A percentile compares a stretch with the other conserved stretches of the same genome.
Conservation (phyloP, 2,113 vertebrate species). For the Pseudonaja textilis region DNA sequence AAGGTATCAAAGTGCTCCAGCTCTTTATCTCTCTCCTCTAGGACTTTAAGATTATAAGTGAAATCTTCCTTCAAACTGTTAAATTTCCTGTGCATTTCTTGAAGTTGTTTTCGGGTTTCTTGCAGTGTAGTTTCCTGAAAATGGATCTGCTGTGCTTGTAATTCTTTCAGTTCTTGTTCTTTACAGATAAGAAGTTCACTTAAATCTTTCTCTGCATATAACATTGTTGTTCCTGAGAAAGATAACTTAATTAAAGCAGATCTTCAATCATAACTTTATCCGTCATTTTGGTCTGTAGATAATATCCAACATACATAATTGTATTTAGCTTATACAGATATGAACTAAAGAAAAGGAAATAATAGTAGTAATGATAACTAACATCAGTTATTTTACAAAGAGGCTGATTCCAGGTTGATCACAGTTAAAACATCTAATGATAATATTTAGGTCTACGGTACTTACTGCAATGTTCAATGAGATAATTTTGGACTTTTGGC, state of each 20-base stretch:
- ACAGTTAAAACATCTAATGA: background rate
- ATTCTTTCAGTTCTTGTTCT: conserved; percentile 75
- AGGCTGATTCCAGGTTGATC: background rate
- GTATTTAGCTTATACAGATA: background rate
- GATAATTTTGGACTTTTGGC: background rate
- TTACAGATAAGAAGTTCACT: conserved; percentile 67
- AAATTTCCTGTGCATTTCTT: conserved; percentile 59
- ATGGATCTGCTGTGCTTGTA: conserved; percentile 58
- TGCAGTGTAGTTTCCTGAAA: conserved; percentile 66
- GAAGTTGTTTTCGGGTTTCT: conserved; percentile 58
- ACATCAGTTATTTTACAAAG: background rate
- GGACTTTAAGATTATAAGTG: conserved; percentile 72
- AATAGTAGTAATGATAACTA: background rate
- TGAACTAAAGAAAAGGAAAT: background rate
- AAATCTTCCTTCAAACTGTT: conserved; percentile 75
- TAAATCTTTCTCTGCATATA: conserved; percentile 56
- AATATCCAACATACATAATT: background rate
- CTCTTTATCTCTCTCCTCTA: conserved; percentile 78
- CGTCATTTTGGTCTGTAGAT: background rate
- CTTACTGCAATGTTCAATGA: background rate
- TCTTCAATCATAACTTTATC: background rate
- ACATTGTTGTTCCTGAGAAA: conserved; percentile 46
- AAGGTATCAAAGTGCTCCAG: conserved; percentile 70
- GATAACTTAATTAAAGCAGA: background rate
- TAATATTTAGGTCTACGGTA: background rate